Conservation (phyloP, 2,888 invertebrate species). For the Lithophane leautieri region DNA sequence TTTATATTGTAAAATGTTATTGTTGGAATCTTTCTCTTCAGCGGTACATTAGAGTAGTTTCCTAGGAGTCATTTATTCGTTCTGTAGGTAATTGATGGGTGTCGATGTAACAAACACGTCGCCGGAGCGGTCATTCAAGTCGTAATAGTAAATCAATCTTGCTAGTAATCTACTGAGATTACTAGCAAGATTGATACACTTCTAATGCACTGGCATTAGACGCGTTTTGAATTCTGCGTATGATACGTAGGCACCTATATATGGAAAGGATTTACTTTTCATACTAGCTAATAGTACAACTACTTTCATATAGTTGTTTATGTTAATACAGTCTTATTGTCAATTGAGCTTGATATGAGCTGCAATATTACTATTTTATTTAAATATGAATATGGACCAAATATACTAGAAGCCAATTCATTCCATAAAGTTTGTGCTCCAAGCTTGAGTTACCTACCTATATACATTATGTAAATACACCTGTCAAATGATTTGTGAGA, state of each 20-base stretch:
- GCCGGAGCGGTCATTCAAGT: constrained; percentile 30
- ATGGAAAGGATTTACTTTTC: neutral
- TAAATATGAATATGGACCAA: neutral
- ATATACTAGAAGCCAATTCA: neutral
- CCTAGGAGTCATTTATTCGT: constrained; percentile 25
- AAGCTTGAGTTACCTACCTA: neutral
- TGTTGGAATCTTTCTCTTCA: constrained; percentile 22
- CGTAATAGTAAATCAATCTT: constrained; percentile 40
- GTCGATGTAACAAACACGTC: constrained; percentile 23
- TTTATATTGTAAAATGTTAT: constrained; percentile 28
- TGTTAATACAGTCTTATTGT: neutral
- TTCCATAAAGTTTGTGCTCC: neutral
- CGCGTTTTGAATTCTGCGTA: constrained; percentile 8
- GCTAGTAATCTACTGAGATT: constrained; percentile 4
- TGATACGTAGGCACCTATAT: neutral
- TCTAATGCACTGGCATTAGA: neutral
- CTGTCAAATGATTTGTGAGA: constrained; percentile 17
- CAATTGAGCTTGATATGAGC: neutral
- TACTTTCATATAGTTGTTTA: neutral
- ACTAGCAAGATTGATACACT: too few species aligned
- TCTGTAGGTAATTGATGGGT: constrained; percentile 26
- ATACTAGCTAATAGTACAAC: neutral
- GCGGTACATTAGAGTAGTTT: constrained; percentile 23
- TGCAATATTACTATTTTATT: neutral
- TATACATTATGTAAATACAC: constrained; percentile 1